phyloP scores from a whole-genome alignment of 2,888 invertebrate genomes.

The Lasioglossum zephyrum region DNA sequence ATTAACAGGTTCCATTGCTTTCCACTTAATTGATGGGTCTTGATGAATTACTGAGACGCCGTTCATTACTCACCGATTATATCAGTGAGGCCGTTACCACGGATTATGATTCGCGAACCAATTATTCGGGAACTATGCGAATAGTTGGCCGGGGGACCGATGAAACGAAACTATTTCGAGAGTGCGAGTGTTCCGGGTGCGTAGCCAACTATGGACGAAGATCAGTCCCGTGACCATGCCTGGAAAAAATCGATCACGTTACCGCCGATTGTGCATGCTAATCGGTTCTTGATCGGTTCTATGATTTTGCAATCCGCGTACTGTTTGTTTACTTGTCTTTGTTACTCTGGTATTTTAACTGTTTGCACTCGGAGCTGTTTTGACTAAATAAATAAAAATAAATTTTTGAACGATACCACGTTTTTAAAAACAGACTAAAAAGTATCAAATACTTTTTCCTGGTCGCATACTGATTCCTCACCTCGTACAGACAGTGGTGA shows the following conservation, averaged over 20 bases:
- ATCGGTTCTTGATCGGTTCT: neutral
- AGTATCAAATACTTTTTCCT: too few relatives aligned
- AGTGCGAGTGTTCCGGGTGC: constrained; percentile 40
- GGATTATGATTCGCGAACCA: neutral
- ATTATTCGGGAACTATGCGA: constrained; percentile 12
- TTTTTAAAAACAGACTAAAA: too few relatives aligned
- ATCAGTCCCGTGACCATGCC: neutral
- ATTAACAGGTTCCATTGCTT: constrained; percentile 22
- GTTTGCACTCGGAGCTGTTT: too few relatives aligned
- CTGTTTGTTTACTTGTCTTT: neutral
- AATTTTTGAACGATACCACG: too few relatives aligned
- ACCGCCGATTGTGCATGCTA: neutral
- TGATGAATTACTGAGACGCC: constrained; percentile 15
- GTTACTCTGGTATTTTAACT: neutral
- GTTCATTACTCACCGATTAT: constrained; percentile 24
- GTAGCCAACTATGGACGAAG: constrained; percentile 10
- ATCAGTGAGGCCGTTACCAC: constrained; percentile 11
- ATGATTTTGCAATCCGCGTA: neutral
- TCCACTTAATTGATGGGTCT: constrained; percentile 1
- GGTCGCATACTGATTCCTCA: too few relatives aligned
- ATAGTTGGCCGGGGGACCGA: constrained; percentile 1
- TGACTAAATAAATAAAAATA: too few relatives aligned
- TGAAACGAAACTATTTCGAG: constrained; percentile 26
- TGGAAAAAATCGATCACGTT: neutral
- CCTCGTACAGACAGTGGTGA: too few relatives aligned